phyloP scores from a whole-genome alignment of 1,140 invertebrate genomes.

The Dinoponera quadriceps region DNA sequence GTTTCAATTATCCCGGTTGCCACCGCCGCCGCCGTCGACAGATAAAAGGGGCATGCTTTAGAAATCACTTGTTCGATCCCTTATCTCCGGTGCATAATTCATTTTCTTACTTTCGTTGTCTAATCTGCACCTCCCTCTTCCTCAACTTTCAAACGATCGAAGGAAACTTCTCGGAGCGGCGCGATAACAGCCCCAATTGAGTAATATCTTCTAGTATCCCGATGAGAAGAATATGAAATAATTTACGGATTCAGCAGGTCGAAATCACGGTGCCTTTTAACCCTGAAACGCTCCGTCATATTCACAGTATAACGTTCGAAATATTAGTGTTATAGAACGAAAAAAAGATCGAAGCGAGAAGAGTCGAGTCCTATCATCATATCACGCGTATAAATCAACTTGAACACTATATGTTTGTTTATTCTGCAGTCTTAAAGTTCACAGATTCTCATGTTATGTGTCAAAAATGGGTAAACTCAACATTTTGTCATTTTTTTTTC shows the following conservation, averaged over 20 bases:
- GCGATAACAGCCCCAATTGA: not conserved
- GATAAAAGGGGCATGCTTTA: constrained; percentile 54
- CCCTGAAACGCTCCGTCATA: not conserved
- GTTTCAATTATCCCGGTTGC: constrained; percentile 61
- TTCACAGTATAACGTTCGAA: not conserved
- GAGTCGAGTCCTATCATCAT: not conserved
- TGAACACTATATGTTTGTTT: too few relatives aligned
- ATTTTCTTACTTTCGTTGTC: not conserved
- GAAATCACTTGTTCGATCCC: constrained; percentile 58
- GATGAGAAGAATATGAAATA: constrained; percentile 22
- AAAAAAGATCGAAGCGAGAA: not conserved
- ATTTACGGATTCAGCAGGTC: not conserved
- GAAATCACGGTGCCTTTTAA: not conserved
- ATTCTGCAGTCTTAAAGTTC: too few relatives aligned
- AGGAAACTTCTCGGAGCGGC: not conserved
- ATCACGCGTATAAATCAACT: too few relatives aligned
- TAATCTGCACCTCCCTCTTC: not conserved
- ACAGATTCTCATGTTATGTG: too few relatives aligned
- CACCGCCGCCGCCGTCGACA: not conserved
- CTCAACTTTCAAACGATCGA: constrained; percentile 13
- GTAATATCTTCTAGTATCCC: not conserved
- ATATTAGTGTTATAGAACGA: not conserved
- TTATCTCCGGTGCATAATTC: constrained; percentile 60
- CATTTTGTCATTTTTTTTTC: too few relatives aligned
- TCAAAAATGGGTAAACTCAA: too few relatives aligned